Conservation (phyloP, 2,797 vertebrate genomes). For the Cirrhinus molitorella region DNA sequence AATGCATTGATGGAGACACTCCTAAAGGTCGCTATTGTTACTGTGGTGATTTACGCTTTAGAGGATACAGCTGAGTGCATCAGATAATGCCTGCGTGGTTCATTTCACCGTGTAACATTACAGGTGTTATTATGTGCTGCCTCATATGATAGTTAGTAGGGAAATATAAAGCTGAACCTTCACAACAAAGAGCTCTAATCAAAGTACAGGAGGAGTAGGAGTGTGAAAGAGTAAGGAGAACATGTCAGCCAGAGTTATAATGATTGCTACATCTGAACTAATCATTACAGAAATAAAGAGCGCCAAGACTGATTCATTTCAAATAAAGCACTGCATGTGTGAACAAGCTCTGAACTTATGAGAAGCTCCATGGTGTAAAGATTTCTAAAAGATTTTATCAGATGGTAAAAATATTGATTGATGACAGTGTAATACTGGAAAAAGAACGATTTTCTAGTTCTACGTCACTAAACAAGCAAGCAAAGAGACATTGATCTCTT, state of each 20-base stretch:
- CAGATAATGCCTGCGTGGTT: neutral
- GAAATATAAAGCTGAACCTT: neutral
- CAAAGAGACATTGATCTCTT: neutral
- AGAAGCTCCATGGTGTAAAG: neutral
- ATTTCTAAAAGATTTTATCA: neutral
- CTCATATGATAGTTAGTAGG: neutral
- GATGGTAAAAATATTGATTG: neutral
- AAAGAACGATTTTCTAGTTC: neutral
- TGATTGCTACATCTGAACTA: neutral
- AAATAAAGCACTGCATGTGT: neutral
- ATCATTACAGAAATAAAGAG: neutral
- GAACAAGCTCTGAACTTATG: neutral
- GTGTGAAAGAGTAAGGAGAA: neutral
- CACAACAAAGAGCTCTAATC: neutral
- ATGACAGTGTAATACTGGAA: neutral
- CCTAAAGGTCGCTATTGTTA: neutral
- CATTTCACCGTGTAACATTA: neutral
- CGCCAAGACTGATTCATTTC: neutral
- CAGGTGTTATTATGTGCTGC: neutral
- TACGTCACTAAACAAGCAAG: neutral
- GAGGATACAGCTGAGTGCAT: neutral
- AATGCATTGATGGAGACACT: neutral
- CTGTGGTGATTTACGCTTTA: neutral
- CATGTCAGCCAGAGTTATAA: neutral
- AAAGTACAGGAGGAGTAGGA: neutral